Evolutionary conservation across 2,113 vertebrate species (phyloP).

Genomic region (Paradisaea rubra): DNA sequence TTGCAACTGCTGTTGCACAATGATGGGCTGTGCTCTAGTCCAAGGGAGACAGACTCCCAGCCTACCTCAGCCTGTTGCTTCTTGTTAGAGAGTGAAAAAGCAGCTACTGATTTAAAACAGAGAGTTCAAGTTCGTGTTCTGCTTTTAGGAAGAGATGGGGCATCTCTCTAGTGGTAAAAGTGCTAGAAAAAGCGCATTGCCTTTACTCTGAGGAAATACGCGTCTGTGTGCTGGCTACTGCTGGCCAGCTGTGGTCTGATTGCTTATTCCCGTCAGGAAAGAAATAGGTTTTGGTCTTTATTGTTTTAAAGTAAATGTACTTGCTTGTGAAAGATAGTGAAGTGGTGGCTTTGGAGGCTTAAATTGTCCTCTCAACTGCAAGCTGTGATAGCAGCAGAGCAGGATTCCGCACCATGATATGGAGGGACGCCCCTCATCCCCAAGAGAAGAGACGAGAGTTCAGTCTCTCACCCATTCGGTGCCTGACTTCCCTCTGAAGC

Average conservation of each 20-base stretch:
- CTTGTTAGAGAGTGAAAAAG: constrained; percentile 24
- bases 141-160: background rate
- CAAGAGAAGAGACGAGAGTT: background rate
- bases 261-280: background rate
- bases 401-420: background rate
- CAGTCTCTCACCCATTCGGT: background rate
- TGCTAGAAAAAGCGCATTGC: background rate
- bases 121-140: background rate
- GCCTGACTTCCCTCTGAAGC: constrained; percentile 48
- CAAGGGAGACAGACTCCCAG: background rate
- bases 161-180: background rate
- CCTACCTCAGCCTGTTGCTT: constrained; percentile 40
- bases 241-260: background rate
- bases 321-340: background rate
- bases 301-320: background rate
- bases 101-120: background rate
- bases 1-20: constrained; percentile 30
- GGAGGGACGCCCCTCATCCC: background rate
- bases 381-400: background rate
- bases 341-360: background rate
- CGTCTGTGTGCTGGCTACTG: background rate
- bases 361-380: background rate
- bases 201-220: background rate
- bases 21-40: background rate
- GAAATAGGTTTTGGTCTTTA: background rate